Evolutionary conservation across 2,797 vertebrate genomes (phyloP).

Genomic region (Anguilla anguilla): DNA sequence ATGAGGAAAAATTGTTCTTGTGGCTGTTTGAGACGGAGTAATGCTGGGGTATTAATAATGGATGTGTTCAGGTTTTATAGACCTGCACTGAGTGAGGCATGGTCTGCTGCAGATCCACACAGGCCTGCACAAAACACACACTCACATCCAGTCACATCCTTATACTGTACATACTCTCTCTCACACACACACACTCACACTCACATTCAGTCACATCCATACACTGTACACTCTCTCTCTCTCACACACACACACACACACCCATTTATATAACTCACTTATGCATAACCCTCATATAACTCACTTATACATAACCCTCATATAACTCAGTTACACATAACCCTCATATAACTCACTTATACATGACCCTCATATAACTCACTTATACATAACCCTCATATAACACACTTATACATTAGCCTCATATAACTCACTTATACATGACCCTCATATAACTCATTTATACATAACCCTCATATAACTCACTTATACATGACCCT

Average conservation of each 20-base stretch:
- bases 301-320: too few relatives aligned
- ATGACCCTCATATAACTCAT: too few relatives aligned
- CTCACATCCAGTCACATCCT: neutral
- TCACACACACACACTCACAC: neutral
- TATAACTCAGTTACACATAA: too few relatives aligned
- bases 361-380: too few relatives aligned
- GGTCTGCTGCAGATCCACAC: neutral
- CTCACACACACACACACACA: neutral
- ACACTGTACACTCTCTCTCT: neutral
- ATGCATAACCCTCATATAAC: neutral
- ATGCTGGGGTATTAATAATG: conserved; percentile 44
- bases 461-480: too few relatives aligned
- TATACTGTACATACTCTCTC: too few relatives aligned
- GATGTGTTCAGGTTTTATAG: conserved; percentile 22
- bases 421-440: too few relatives aligned
- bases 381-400: too few relatives aligned
- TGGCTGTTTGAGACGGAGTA: conserved; percentile 29
- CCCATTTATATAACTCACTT: neutral
- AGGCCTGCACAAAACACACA: neutral
- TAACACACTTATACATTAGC: too few relatives aligned
- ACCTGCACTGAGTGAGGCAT: neutral
- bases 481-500: too few relatives aligned
- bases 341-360: too few relatives aligned
- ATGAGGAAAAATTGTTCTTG: conserved; percentile 35
- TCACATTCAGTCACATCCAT: neutral